These are phyloP conservation scores for Villa cingulata DNA, from an alignment of 2,888 invertebrate genomes.

Conservation along the genomic window DNA sequence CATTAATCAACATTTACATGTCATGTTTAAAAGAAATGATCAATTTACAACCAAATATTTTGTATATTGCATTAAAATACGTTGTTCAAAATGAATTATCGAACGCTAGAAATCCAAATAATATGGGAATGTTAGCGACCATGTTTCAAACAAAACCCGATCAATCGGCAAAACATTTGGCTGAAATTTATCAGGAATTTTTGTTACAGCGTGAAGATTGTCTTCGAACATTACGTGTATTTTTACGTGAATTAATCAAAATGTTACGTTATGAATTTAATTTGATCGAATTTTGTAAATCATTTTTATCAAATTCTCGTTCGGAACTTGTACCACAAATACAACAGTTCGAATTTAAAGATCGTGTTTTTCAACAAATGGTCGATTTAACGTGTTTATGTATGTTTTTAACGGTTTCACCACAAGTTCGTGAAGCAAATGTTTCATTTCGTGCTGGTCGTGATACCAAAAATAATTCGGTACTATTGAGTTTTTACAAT, in stretches of 20 bases:
- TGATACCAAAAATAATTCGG: slow-evolving; percentile 28
- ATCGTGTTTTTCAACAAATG: slow-evolving; percentile 69
- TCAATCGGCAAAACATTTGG: slow-evolving; percentile 66
- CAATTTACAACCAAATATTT: slow-evolving; percentile 65
- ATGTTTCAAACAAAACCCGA: slow-evolving; percentile 78
- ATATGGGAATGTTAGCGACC: slow-evolving; percentile 72
- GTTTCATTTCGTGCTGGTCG: slow-evolving; percentile 40
- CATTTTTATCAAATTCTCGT: slow-evolving; percentile 51
- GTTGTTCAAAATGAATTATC: slow-evolving; percentile 93
- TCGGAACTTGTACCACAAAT: slow-evolving; percentile 47
- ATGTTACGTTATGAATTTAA: slow-evolving; percentile 70
- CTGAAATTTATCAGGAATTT: slow-evolving; percentile 75
- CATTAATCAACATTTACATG: slow-evolving; percentile 76
- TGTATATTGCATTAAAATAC: slow-evolving; percentile 73
- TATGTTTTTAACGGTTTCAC: slow-evolving; percentile 63
- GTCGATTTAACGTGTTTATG: slow-evolving; percentile 77
- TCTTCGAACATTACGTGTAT: slow-evolving; percentile 66
- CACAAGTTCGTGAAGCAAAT: slow-evolving; percentile 56
- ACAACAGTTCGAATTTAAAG: slow-evolving; percentile 54
- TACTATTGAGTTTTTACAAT: slow-evolving; percentile 28
- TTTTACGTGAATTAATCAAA: slow-evolving; percentile 79
- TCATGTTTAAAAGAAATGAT: slow-evolving; percentile 85
- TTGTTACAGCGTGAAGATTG: slow-evolving; percentile 82
- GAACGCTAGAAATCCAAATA: slow-evolving; percentile 83
- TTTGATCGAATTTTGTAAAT: slow-evolving; percentile 63